These are phyloP conservation scores for Temnothorax ravouxi DNA, from an alignment of 2,888 invertebrate genomes.

Conservation along the genomic window DNA sequence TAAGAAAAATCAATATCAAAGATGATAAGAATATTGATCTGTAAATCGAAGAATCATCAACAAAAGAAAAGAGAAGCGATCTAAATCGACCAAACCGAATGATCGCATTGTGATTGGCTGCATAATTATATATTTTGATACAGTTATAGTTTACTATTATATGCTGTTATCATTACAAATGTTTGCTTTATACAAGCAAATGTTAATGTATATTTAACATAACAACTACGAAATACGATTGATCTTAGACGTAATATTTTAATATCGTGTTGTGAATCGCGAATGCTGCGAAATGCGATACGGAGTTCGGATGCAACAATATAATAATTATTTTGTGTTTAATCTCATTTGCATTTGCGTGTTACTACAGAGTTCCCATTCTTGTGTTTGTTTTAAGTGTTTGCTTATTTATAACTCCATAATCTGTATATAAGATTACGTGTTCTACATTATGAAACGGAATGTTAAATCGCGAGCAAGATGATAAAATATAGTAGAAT, in stretches of 20 bases:
- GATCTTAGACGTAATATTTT: neutral
- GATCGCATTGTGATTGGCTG: neutral
- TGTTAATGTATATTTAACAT: neutral
- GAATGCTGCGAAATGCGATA: neutral
- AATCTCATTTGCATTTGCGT: neutral
- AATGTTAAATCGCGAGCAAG: neutral
- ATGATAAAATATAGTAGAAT: neutral
- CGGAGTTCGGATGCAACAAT: neutral
- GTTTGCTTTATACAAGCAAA: neutral
- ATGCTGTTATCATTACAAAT: neutral
- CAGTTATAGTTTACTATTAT: neutral
- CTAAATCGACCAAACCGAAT: neutral
- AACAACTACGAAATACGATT: neutral
- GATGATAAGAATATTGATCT: neutral
- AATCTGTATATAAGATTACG: neutral
- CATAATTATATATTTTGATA: neutral
- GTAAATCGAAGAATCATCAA: neutral
- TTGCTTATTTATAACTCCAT: neutral
- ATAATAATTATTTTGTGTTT: constrained; percentile 1
- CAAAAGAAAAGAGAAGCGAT: neutral
- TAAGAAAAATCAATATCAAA: neutral
- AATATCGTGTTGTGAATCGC: neutral
- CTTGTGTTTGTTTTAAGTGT: neutral
- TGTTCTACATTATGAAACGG: neutral
- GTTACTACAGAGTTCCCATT: neutral